Base-by-base conservation (phyloP, 2,888 invertebrate genomes). In the Notodonta ziczac region DNA sequence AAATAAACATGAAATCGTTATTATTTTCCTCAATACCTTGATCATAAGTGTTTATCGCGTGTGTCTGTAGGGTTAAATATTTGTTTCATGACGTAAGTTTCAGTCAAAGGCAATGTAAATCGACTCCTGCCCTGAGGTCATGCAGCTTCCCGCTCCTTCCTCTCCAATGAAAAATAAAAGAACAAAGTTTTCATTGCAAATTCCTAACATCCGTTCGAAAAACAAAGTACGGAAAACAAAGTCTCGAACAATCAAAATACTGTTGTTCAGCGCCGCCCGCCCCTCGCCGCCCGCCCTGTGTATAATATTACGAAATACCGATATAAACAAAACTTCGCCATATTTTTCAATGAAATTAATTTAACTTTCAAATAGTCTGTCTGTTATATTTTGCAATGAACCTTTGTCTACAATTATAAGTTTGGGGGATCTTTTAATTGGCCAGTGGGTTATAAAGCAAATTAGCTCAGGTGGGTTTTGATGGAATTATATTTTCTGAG, bases 351-450 rank as follows among this genome's bases (percentile, higher is more conserved):
- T 60, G 14, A 57, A 60, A 57, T 63, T 61, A 68, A 64, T 71
- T 60, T 50, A 68, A 68, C 63, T 70, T 70, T 64, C 10, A 57
- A 59, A 48, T 61, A 56, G 48, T 61, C 39, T 40, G 35, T 16
- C 56, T 46, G 46, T n/a, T 61, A 40, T 53, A 44, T 12, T 42
- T 44, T 16, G 48, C 14, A 40, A 32, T 32, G 24, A 24, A 14
- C 32, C 42, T 60, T 39, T 50, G 35, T 42, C 51, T 13, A 9
- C 32, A 56, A 60, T 60, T 60, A 60, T 40, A 56, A 60, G 51
- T 56, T 60, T 60, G 52, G 35, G 51, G 42, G 51, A 42, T 50
- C n/a, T n/a, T 44, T 3, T 35, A 52, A 52, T 52, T 52, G 52
- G 52, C 13, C 52, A 12, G 52, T 6, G 32, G 32, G 52, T 52